phyloP scores from a whole-genome alignment of 2,888 invertebrate genomes.

The Podotricha telesiphe region DNA sequence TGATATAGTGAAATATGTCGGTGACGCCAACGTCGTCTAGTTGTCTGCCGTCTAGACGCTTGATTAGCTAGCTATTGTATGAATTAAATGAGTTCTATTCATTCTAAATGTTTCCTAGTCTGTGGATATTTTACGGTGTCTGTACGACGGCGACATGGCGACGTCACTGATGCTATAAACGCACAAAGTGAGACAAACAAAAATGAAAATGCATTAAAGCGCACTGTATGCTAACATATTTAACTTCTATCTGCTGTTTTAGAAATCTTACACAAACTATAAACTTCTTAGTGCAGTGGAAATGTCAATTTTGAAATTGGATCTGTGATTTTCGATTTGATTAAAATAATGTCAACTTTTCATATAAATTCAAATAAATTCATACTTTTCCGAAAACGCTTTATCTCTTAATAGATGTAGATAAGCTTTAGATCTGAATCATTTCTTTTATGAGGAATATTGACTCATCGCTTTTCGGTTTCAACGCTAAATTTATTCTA shows the following conservation, averaged over 20 bases:
- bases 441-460: neutral
- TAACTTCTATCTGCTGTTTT: neutral
- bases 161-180: constrained; percentile 18
- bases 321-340: too few relatives aligned
- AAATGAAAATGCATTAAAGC: neutral
- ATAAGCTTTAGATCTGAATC: neutral
- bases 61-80: constrained; percentile 33
- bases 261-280: neutral
- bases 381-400: too few relatives aligned
- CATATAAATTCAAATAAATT: too few relatives aligned
- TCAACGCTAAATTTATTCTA: too few relatives aligned
- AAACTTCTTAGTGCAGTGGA: neutral
- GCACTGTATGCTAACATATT: neutral
- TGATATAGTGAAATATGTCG: constrained; percentile 1
- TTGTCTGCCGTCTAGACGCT: constrained; percentile 34
- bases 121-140: constrained; percentile 12
- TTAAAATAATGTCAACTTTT: too few relatives aligned
- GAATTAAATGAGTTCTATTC: constrained; percentile 36
- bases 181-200: neutral
- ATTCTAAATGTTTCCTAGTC: constrained; percentile 32
- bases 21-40: constrained; percentile 26
- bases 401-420: too few relatives aligned
- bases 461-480: neutral
- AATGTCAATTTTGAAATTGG: too few relatives aligned
- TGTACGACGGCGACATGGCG: neutral